These are phyloP conservation scores for Ochropacha duplaris DNA, from an alignment of 2,888 invertebrate species.

Conservation along the genomic window DNA sequence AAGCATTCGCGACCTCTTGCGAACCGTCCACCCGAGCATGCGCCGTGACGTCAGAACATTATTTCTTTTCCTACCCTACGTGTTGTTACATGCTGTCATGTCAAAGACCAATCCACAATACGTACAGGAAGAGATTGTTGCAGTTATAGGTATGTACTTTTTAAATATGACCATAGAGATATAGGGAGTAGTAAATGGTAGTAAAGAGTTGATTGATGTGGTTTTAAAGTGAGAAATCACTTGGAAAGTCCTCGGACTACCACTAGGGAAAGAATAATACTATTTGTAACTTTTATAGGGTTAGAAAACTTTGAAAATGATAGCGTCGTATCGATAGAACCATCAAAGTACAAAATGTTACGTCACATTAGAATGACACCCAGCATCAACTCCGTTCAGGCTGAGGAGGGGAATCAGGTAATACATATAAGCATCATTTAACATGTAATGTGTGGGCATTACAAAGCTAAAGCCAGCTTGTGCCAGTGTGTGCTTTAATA, in stretches of 20 bases:
- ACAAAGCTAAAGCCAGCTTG: neutral
- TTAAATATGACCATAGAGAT: too few species aligned
- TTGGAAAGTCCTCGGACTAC: too few species aligned
- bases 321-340: slow-evolving; percentile 42
- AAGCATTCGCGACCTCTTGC: slow-evolving; percentile 84
- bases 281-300: slow-evolving; percentile 35
- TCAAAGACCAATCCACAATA: slow-evolving; percentile 70
- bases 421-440: neutral
- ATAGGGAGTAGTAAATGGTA: too few species aligned
- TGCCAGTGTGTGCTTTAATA: too few species aligned
- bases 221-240: too few species aligned
- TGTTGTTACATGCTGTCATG: slow-evolving; percentile 85
- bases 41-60: slow-evolving; percentile 87
- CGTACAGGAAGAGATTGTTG: slow-evolving; percentile 70
- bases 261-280: neutral
- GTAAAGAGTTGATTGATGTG: too few species aligned
- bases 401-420: slow-evolving; percentile 78
- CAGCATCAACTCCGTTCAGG: slow-evolving; percentile 60
- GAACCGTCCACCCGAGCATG: slow-evolving; percentile 89
- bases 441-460: too few species aligned
- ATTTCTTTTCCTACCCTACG: slow-evolving; percentile 89
- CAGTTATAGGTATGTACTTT: slow-evolving; percentile 64
- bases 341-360: slow-evolving; percentile 63
- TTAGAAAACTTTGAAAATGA: slow-evolving; percentile 60
- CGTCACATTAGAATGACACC: slow-evolving; percentile 72